phyloP scores from a whole-genome alignment of 2,113 vertebrate genomes.

The Otus sunia region DNA sequence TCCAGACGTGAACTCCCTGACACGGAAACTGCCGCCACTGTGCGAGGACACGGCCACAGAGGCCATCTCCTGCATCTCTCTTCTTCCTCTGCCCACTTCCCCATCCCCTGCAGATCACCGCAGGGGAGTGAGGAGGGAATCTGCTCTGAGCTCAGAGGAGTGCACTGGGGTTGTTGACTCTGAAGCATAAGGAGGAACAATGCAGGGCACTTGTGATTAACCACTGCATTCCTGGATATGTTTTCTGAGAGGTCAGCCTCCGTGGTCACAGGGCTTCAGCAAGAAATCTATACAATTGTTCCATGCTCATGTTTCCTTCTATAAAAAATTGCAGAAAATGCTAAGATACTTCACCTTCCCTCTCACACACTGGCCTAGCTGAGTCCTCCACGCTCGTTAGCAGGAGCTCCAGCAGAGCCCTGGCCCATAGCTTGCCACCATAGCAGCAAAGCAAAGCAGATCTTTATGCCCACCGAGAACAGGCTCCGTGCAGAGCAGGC shows the following conservation, averaged over 20 bases:
- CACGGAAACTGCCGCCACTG: neutral
- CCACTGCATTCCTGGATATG: neutral
- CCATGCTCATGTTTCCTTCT: neutral
- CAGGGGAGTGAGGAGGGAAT: neutral
- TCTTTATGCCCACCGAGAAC: neutral
- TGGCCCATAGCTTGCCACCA: neutral
- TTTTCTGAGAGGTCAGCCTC: neutral
- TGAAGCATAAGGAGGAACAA: neutral
- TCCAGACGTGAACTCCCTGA: neutral
- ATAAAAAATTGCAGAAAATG: neutral
- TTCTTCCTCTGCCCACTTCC: neutral
- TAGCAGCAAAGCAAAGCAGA: neutral
- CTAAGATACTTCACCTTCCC: accelerated
- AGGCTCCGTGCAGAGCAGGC: too few species aligned
- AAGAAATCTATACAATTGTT: neutral
- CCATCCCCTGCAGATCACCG: neutral
- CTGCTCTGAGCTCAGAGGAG: neutral
- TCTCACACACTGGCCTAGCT: neutral
- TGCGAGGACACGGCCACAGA: neutral
- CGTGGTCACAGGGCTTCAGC: neutral
- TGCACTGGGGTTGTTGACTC: neutral
- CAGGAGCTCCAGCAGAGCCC: neutral
- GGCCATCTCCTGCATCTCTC: neutral
- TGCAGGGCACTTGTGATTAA: neutral
- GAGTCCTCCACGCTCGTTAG: accelerated